A percentile compares a stretch with the other conserved stretches of the same genome.
phyloP scores from a whole-genome alignment of 2,888 invertebrate genomes.

The Tigriopus californicus region DNA sequence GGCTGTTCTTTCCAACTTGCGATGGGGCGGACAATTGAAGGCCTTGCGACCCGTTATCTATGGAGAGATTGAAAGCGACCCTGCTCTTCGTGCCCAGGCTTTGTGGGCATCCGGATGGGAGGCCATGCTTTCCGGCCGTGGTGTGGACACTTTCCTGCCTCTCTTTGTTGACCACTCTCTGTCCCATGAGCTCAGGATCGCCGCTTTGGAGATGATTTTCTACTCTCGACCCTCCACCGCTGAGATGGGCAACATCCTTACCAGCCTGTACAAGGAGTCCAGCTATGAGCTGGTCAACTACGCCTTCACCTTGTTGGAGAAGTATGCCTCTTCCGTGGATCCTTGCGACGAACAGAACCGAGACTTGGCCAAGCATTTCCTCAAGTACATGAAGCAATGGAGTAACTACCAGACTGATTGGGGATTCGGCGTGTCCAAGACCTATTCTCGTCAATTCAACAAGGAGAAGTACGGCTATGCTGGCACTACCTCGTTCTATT shows the following conservation, averaged over 20 bases:
- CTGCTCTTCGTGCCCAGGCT: background rate
- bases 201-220: constrained; percentile 7
- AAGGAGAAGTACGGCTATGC: constrained; percentile 11
- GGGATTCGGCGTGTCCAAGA: constrained; percentile 15
- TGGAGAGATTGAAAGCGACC: background rate
- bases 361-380: constrained; percentile 3
- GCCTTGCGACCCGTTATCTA: background rate
- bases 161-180: background rate
- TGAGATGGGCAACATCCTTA: constrained; percentile 3
- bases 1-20: constrained; percentile 3
- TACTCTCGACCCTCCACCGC: constrained; percentile 3
- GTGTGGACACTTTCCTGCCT: constrained; percentile 7
- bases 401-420: constrained; percentile 12
- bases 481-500: background rate
- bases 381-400: constrained; percentile 12
- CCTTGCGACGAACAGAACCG: constrained; percentile 4
- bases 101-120: constrained; percentile 5
- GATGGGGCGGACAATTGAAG: constrained; percentile 7
- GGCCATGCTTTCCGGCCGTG: background rate
- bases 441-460: constrained; percentile 4
- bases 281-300: constrained; percentile 14
- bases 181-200: background rate
- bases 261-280: constrained; percentile 6
- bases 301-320: constrained; percentile 11
- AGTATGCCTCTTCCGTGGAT: constrained; percentile 5